These are phyloP conservation scores for Pomacea canaliculata DNA, from an alignment of 2,888 invertebrate genomes.

Conservation along the genomic window DNA sequence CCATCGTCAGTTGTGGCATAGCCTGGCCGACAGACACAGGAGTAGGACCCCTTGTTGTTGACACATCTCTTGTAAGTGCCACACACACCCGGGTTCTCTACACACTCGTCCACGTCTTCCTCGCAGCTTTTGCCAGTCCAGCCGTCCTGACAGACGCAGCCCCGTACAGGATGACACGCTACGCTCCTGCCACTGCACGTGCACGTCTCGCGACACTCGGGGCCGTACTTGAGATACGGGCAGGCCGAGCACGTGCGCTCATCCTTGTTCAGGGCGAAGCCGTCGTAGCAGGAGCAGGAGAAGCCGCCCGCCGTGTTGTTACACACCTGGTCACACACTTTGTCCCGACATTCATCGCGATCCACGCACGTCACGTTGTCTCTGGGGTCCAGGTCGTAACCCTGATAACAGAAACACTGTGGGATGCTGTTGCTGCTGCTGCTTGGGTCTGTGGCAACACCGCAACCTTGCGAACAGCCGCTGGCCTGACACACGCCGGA, in stretches of 20 bases:
- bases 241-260: slow-evolving; percentile 18
- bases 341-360: slow-evolving; percentile 24
- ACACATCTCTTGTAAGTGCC: slow-evolving; percentile 17
- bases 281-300: slow-evolving; percentile 24
- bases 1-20: not conserved
- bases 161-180: slow-evolving; percentile 31
- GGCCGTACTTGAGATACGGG: slow-evolving; percentile 25
- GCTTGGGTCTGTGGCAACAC: not conserved
- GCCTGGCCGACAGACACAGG: slow-evolving; percentile 30
- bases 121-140: slow-evolving; percentile 38
- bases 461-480: slow-evolving; percentile 2
- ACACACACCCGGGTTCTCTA: slow-evolving; percentile 13
- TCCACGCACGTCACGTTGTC: slow-evolving; percentile 13
- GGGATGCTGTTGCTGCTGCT: not conserved
- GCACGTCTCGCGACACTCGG: slow-evolving; percentile 30
- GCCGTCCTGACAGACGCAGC: slow-evolving; percentile 36
- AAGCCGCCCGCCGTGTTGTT: slow-evolving; percentile 26
- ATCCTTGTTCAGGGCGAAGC: slow-evolving; percentile 22
- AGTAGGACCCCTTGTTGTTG: slow-evolving; percentile 32
- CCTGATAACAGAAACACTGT: slow-evolving; percentile 6
- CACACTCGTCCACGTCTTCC: slow-evolving; percentile 39
- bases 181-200: slow-evolving; percentile 24
- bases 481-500: not conserved
- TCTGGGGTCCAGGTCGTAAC: not conserved
- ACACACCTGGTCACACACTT: slow-evolving; percentile 20